These are phyloP conservation scores for Leuctra nigra DNA, from an alignment of 2,888 invertebrate genomes.

Conservation along the genomic window DNA sequence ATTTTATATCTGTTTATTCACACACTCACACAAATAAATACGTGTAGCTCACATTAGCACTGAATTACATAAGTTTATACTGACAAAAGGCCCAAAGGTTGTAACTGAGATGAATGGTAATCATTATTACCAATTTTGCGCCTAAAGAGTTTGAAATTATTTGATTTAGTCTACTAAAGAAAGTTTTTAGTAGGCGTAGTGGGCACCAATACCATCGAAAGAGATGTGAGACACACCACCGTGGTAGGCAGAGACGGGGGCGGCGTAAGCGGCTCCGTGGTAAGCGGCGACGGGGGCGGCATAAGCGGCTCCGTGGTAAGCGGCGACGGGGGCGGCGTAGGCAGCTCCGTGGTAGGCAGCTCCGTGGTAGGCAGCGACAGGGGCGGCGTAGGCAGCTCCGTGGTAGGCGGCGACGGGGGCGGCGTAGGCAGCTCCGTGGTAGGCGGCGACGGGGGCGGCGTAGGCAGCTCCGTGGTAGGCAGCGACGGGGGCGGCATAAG, in stretches of 20 bases:
- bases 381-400: slow-evolving; percentile 27
- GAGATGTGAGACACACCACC: slow-evolving; percentile 26
- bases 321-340: slow-evolving; percentile 36
- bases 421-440: slow-evolving; percentile 31
- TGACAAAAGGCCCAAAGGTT: too few species aligned
- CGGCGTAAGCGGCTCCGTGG: slow-evolving; percentile 30
- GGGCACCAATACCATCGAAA: slow-evolving; percentile 29
- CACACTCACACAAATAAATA: too few species aligned
- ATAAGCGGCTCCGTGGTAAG: slow-evolving; percentile 26
- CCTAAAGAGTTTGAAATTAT: not conserved
- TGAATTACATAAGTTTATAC: too few species aligned
- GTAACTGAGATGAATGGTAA: too few species aligned
- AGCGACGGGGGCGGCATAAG: slow-evolving; percentile 40
- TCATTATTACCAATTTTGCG: too few species aligned
- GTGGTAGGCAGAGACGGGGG: slow-evolving; percentile 23
- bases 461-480: slow-evolving; percentile 35
- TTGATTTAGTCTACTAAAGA: not conserved
- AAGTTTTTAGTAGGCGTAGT: slow-evolving; percentile 28
- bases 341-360: slow-evolving; percentile 49
- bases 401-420: slow-evolving; percentile 28
- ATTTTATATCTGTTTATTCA: not conserved
- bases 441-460: slow-evolving; percentile 40
- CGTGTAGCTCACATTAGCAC: too few species aligned
- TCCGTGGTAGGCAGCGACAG: slow-evolving; percentile 35
- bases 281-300: slow-evolving; percentile 28